phyloP scores from a whole-genome alignment of 2,888 invertebrate genomes.

The Criorhina ranunculi region DNA sequence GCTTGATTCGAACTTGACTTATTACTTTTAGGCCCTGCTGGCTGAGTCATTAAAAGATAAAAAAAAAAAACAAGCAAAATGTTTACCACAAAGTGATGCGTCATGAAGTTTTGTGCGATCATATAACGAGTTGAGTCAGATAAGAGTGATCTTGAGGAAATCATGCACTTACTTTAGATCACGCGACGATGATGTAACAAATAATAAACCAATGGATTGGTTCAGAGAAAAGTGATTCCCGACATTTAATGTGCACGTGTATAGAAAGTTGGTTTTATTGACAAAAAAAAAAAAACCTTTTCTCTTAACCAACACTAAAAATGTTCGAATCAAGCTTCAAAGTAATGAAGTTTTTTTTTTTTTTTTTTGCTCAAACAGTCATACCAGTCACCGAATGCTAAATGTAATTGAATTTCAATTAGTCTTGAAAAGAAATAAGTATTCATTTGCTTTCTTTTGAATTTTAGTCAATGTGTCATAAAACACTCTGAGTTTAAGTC shows the following conservation, averaged over 20 bases:
- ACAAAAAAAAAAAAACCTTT: too few relatives aligned
- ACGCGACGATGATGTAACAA: background rate
- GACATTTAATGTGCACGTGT: background rate
- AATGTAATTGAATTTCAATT: constrained; percentile 39
- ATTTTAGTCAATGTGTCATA: constrained; percentile 51
- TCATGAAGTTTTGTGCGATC: background rate
- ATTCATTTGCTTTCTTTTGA: constrained; percentile 20
- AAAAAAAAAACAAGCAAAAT: constrained; percentile 1
- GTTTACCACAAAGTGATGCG: constrained; percentile 1
- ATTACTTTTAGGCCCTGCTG: background rate
- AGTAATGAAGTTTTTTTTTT: constrained; percentile 28
- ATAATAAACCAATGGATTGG: background rate
- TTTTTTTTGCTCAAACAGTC: constrained; percentile 41
- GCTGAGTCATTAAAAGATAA: constrained; percentile 22
- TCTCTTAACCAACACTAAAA: background rate
- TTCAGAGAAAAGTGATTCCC: background rate
- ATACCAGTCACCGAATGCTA: constrained; percentile 69
- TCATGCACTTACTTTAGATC: background rate
- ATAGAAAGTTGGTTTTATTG: too few relatives aligned
- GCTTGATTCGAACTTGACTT: constrained; percentile 40
- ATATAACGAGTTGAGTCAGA: background rate
- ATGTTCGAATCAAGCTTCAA: constrained; percentile 45
- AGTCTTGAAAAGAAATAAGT: constrained; percentile 27
- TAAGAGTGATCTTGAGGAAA: background rate
- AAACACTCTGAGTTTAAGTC: constrained; percentile 46